Conservation (phyloP, 2,888 invertebrate genomes). For the Melipona bicolor region DNA sequence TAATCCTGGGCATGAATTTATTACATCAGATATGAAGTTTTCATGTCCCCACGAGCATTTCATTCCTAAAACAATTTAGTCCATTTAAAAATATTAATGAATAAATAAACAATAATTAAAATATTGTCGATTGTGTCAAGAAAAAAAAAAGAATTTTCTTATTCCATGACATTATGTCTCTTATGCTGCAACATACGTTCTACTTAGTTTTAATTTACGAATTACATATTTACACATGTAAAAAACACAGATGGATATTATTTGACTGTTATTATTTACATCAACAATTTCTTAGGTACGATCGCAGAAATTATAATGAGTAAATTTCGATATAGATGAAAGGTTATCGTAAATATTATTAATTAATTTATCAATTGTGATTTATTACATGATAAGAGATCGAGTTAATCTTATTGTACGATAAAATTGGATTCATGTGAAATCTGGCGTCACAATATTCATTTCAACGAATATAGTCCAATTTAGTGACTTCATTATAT, state of each 20-base stretch:
- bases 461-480: neutral
- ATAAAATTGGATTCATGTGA: too few relatives aligned
- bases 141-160: neutral
- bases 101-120: constrained; percentile 3
- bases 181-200: too few relatives aligned
- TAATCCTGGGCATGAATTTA: constrained; percentile 67
- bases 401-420: neutral
- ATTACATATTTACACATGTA: too few relatives aligned
- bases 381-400: neutral
- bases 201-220: too few relatives aligned
- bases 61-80: constrained; percentile 46
- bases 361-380: neutral
- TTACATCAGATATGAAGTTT: constrained; percentile 1
- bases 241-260: too few relatives aligned
- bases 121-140: neutral
- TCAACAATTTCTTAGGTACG: neutral
- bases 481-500: neutral
- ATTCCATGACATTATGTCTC: neutral
- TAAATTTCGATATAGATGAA: neutral
- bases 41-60: constrained; percentile 36
- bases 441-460: too few relatives aligned
- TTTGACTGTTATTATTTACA: too few relatives aligned
- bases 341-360: neutral
- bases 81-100: neutral
- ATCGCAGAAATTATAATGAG: neutral